Conservation (phyloP, 2,888 invertebrate species). For the Ophioninae sp. region DNA sequence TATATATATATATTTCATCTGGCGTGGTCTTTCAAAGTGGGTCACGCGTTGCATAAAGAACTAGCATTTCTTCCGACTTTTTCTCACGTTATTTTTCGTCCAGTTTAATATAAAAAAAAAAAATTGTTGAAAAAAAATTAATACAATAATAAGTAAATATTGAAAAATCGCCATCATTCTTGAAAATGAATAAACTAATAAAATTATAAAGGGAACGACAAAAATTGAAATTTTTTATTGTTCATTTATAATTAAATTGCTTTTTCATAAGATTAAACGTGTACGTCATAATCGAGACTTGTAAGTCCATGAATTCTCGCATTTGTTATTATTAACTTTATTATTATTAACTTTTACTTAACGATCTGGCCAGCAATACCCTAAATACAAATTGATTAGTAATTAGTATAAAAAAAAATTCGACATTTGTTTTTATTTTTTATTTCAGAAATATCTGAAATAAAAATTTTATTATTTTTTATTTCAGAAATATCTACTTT, state of each 20-base stretch:
- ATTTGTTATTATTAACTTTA: too few species aligned
- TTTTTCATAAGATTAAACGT: too few species aligned
- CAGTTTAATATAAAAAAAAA: background rate
- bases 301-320: too few species aligned
- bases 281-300: too few species aligned
- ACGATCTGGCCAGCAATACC: too few species aligned
- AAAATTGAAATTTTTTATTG: too few species aligned
- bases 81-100: slow-evolving; percentile 30
- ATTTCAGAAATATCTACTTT: background rate
- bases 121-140: background rate
- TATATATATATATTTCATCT: slow-evolving; percentile 27
- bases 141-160: background rate
- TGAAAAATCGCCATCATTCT: too few species aligned
- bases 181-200: too few species aligned
- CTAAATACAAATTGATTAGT: background rate
- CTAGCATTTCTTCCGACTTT: slow-evolving; percentile 52
- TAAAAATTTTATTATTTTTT: too few species aligned
- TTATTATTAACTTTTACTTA: too few species aligned
- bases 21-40: slow-evolving; percentile 50
- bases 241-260: too few species aligned
- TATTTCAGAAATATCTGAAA: background rate
- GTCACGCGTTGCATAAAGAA: slow-evolving; percentile 60
- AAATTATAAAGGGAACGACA: too few species aligned
- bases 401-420: background rate
- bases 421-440: background rate